Base-by-base conservation (phyloP, 2,797 vertebrate genomes). In the Scarus forsteni region DNA sequence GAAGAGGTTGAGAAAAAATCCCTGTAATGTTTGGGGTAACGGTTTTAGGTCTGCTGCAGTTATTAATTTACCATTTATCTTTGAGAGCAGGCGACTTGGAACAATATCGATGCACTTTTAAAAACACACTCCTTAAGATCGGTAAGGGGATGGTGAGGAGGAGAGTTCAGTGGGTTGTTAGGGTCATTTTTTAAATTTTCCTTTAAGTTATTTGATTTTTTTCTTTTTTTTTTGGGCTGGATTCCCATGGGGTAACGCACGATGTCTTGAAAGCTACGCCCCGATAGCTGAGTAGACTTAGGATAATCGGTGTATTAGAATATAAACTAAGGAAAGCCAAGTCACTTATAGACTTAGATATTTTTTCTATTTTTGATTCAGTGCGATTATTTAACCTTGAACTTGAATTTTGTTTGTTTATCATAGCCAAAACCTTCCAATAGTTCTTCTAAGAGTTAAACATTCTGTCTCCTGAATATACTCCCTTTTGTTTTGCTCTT, bases 51-150 rank as follows among this genome's bases (percentile, higher is more conserved):
- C 60, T 74, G 66, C 77, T 72, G 73, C 73, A 78, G 58, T 87
- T 75, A 81, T 76, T 68, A 73, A 48, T 69, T 87, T 44, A 54
- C 40, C 45, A 60, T 79, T 74, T 50, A 68, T 73, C 9, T 84
- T 73, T 66, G 65, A 81, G 80, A 80, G 78, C 57, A 71, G 81
- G 70, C 36, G 67, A 84, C 83, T 82, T 80, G 53, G 75, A 91
- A 90, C 80, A 83, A 91, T 88, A 82, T 93, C 78, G 92, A 97
- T 97, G 97, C 97, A 98, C 97, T 99, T 95, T 98, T 95, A 95
- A 95, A 90, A 95, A 94, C 92, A 94, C 94, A 93, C 95, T 97
- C 95, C 93, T 87, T 92, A 81, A 94, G 92, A 93, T 89, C 85
- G 92, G 92, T 94, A 92, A 95, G 95, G 95, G 95, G 90, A 94